These are phyloP conservation scores for Pseudorhombus dupliciocellatus DNA, from an alignment of 2,113 vertebrate species.

Conservation along the genomic window DNA sequence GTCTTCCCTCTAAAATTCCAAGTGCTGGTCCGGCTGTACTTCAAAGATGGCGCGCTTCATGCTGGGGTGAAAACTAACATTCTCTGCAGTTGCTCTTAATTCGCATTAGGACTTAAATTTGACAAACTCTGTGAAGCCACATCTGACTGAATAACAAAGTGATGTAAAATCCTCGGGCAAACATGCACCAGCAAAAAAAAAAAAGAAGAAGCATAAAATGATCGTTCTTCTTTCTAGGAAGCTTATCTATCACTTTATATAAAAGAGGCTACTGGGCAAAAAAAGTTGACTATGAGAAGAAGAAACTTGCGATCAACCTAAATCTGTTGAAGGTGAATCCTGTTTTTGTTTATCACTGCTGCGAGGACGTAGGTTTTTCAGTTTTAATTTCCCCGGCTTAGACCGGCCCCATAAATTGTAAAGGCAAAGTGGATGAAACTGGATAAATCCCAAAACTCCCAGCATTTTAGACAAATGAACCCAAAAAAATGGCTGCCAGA, in stretches of 20 bases:
- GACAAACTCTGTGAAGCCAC: conserved; percentile 35
- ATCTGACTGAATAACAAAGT: conserved; percentile 17
- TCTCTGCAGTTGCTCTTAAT: conserved; percentile 23
- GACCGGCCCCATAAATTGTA: conserved; percentile 42
- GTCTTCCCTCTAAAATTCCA: conserved; percentile 24
- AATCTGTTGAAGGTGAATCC: neutral
- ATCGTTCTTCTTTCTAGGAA: conserved; percentile 9
- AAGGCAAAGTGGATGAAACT: conserved; percentile 71
- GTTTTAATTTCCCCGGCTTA: conserved; percentile 21
- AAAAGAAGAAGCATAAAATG: conserved; percentile 1
- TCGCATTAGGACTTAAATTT: conserved; percentile 29
- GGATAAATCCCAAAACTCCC: conserved; percentile 50
- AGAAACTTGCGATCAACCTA: neutral
- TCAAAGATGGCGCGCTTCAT: conserved; percentile 35
- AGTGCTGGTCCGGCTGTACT: conserved; percentile 28
- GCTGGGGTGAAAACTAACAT: conserved; percentile 25
- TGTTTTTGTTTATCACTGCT: conserved; percentile 40
- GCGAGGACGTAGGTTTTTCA: conserved; percentile 2
- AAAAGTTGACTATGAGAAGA: no score
- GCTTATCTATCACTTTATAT: neutral
- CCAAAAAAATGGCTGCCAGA: conserved; percentile 55
- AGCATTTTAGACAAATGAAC: conserved; percentile 70
- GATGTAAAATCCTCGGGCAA: conserved; percentile 6
- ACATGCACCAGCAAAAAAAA: conserved; percentile 4
- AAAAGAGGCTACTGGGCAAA: no score